Conservation (phyloP, 2,888 invertebrate species). For the Nomada fabriciana region DNA sequence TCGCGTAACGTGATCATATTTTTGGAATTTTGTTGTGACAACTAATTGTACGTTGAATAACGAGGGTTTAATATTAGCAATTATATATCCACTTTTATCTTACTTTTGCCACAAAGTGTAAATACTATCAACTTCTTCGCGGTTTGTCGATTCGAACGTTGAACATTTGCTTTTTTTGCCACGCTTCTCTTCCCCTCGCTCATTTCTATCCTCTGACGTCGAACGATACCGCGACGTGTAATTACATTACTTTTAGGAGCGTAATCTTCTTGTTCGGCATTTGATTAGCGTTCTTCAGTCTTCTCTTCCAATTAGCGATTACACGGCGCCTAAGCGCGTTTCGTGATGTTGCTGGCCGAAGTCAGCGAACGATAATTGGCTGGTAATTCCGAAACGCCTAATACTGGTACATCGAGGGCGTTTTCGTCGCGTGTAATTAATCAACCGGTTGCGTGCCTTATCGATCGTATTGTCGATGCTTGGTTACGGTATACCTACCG, state of each 20-base stretch:
- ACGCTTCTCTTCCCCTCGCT: not conserved
- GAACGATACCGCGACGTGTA: slow-evolving; percentile 25
- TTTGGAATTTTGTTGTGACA: too few relatives aligned
- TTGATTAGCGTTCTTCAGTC: slow-evolving; percentile 36
- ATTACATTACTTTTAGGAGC: slow-evolving; percentile 42
- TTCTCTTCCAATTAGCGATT: slow-evolving; percentile 60
- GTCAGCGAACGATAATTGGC: slow-evolving; percentile 66
- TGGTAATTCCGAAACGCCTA: slow-evolving; percentile 70
- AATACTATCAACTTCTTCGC: too few relatives aligned
- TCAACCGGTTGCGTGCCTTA: slow-evolving; percentile 64
- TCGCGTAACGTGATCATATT: too few relatives aligned
- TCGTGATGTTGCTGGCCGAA: slow-evolving; percentile 41
- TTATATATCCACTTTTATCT: too few relatives aligned
- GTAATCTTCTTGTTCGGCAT: slow-evolving; percentile 43
- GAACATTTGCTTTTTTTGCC: not conserved
- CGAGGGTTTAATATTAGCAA: too few relatives aligned
- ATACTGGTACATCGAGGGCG: slow-evolving; percentile 62
- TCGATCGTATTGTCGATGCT: slow-evolving; percentile 62
- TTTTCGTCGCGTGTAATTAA: slow-evolving; percentile 65
- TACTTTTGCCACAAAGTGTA: too few relatives aligned
- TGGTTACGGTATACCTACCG: slow-evolving; percentile 45
- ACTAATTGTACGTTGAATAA: too few relatives aligned
- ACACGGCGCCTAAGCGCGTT: slow-evolving; percentile 48
- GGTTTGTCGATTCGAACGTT: not conserved
- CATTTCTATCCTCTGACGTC: not conserved